Base-by-base conservation (phyloP, 2,888 invertebrate genomes). In the Liposcelis brunnea region DNA sequence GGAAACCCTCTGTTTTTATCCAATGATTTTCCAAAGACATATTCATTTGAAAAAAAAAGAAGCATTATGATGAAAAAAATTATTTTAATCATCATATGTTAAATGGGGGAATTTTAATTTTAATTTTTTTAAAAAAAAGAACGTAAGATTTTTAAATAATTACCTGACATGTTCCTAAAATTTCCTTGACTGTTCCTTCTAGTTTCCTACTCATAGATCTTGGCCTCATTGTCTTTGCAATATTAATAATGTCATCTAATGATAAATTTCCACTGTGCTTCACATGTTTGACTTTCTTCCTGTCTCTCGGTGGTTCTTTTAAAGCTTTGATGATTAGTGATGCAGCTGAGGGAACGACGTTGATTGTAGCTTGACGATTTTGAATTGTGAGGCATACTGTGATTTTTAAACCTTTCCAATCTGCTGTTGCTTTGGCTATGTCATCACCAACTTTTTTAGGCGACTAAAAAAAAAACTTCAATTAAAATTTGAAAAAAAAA, bases 371-470 rank as follows among this genome's bases (percentile, higher is more conserved):
- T 61, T 97, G 93, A 62, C 98, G 77, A 68, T 94, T 94, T 67
- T 95, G 97, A 57, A 98, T 97, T 47, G 90, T 91, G 56, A 98
- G 72, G 62, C 90, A 86, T 2, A 97, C 95, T 0, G 98, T 98
- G 60, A 99, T 94, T 70, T 97, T 97, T 54, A 98, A 69, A 52
- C 97, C 98, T 63, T 98, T 98, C 97, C 98, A 98, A 64, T 98
- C 97, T 32, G 83, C 75, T 8, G 98, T 98, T 2, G 93, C 93
- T 68, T 98, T 98, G 52, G 97, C 95, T 59, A 98, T 98, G 65
- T 98, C 98, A 68, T 98, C 98, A 72, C 98, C 98, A 59, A 98
- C 85, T 75, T 98, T 98, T 68, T 98, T 98, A 47, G 98, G 98
- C 34, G 97, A 95, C 89, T 93, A 64, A 45, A 69, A 61, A 45